Percentiles rank a stretch among this genome's conserved stretches.
phyloP scores from a whole-genome alignment of 1,140 invertebrate species.

The Laupala kohalensis region DNA sequence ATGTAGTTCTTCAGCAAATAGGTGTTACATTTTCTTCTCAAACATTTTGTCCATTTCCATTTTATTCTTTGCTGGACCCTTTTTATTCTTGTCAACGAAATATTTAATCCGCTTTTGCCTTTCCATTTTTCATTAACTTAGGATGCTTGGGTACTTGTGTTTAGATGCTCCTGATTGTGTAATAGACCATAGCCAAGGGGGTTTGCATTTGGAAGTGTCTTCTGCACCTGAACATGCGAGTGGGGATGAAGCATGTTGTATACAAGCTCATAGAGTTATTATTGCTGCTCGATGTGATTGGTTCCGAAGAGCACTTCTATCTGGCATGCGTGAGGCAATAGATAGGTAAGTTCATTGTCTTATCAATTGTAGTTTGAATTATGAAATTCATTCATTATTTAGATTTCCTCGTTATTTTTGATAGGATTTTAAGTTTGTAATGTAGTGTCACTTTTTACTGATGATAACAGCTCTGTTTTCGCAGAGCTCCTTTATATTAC shows the following conservation, averaged over 20 bases:
- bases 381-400: no score
- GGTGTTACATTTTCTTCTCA: no score
- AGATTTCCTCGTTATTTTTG: no score
- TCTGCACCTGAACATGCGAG: not conserved
- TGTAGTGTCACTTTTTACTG: no score
- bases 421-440: no score
- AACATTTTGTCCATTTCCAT: no score
- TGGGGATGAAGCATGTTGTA: constrained; percentile 17
- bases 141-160: not conserved
- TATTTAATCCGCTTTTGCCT: not conserved
- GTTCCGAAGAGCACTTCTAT: constrained; percentile 51
- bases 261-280: constrained; percentile 48
- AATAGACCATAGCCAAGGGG: constrained; percentile 13
- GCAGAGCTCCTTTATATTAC: no score
- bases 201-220: constrained; percentile 10
- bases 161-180: constrained; percentile 9
- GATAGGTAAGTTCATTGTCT: constrained; percentile 26
- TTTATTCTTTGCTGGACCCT: no score
- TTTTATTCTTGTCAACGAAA: no score
- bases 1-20: no score
- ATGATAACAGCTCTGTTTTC: no score
- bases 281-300: constrained; percentile 53
- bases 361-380: no score
- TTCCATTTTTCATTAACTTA: not conserved
- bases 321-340: constrained; percentile 57